Base-by-base conservation (phyloP, 1,140 invertebrate species). In the Oryzaephilus surinamensis region DNA sequence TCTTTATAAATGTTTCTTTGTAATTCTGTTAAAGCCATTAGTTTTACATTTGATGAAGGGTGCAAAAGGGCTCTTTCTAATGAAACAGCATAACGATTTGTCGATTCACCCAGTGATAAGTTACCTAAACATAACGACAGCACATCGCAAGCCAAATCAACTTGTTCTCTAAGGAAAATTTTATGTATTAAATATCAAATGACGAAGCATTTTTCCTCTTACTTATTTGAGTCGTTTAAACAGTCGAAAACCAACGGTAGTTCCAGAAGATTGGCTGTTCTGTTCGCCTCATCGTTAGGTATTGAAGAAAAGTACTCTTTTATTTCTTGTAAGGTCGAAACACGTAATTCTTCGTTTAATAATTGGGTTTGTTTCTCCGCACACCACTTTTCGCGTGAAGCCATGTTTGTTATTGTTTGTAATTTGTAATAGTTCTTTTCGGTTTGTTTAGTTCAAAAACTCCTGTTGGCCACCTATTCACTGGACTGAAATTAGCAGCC, bases 61-160 rank as follows among this genome's bases (percentile, higher is more conserved):
- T 79, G 73, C 2, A 62, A 55, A 19, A 79, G 53, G 21, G 72
- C 62, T 41, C 65, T 64, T 57, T 70, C 66, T 7, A 77, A 55
- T 40, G 68, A 49, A 18, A 60, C 48, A 21, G 58, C 58, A 31
- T 67, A 71, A 21, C 62, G 57, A 40, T 60, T 64, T 6, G 67
- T 61, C 10, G 61, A 62, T 32, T 70, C 67, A 16, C 67, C 67
- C 16, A 70, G 35, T 16, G 58, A 48, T 46, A 77, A 62, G 42
- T 70, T 70, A 2, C 67, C 56, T 51, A 77, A 66, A 50, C 70
- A 76, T 36, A 67, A 47, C 23, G 67, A 60, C 8, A 79, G 47
- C 7, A 77, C 66, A 50, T 77, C 73, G 47, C 67, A 71, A n/a
- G 72, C 65, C 37, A 74, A 52, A 39, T 70, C 63, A 2, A 68